Conservation (phyloP, 2,113 vertebrate genomes). For the Pomatorhinus ruficollis region DNA sequence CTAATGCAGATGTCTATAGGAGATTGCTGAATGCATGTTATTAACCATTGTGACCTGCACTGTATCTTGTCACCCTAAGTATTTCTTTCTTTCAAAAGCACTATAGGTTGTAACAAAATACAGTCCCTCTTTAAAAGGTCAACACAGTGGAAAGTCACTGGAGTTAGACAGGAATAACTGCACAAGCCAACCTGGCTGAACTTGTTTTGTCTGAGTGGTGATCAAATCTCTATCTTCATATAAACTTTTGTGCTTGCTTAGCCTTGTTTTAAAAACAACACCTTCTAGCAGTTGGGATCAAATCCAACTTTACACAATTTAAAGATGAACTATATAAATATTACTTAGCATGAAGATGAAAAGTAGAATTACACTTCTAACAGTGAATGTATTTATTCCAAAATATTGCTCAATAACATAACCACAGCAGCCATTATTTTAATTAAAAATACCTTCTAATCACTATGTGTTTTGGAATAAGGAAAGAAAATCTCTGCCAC, state of each 20-base stretch:
- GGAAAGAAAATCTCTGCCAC: not conserved
- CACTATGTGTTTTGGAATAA: constrained; percentile 31
- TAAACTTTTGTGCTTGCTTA: constrained; percentile 77
- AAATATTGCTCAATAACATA: constrained; percentile 74
- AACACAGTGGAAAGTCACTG: constrained; percentile 35
- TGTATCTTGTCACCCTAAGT: not conserved
- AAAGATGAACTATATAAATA: constrained; percentile 61
- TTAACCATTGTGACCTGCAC: not conserved
- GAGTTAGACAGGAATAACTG: constrained; percentile 36
- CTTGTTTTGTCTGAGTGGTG: constrained; percentile 72
- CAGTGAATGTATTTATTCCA: constrained; percentile 66
- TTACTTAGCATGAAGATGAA: constrained; percentile 68
- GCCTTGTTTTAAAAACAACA: constrained; percentile 75
- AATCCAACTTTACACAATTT: constrained; percentile 70
- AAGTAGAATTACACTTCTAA: constrained; percentile 64
- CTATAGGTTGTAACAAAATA: constrained; percentile 17
- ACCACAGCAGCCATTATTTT: constrained; percentile 65
- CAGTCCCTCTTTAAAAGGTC: not conserved
- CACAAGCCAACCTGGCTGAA: constrained; percentile 66
- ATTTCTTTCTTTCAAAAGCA: constrained; percentile 40
- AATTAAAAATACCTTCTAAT: constrained; percentile 73
- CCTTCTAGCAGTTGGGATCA: constrained; percentile 71
- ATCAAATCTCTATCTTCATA: constrained; percentile 71
- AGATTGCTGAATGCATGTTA: not conserved
- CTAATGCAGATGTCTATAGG: not conserved